phyloP scores from a whole-genome alignment of 2,888 invertebrate genomes.

The Mamestra brassicae region DNA sequence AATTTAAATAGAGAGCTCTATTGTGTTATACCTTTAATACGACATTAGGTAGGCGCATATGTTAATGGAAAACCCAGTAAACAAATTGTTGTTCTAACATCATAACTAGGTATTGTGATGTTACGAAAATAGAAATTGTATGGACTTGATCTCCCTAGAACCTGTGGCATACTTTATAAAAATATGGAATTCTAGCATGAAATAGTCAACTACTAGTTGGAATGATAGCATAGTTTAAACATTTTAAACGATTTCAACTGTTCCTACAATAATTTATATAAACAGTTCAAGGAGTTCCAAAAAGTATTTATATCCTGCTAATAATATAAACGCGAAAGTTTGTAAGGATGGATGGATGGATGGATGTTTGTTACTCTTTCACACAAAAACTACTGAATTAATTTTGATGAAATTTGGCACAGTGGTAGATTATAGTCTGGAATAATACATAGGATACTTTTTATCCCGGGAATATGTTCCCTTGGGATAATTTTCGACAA shows the following conservation, averaged over 20 bases:
- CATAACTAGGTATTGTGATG: not conserved
- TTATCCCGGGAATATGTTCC: no score
- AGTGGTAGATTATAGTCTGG: no score
- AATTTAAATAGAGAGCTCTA: constrained; percentile 4
- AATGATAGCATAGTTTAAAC: not conserved
- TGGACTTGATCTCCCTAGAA: not conserved
- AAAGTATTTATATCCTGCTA: no score
- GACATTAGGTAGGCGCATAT: not conserved
- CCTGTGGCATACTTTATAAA: not conserved
- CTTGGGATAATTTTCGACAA: no score
- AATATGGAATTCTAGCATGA: not conserved
- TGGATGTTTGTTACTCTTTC: no score
- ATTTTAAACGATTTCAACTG: not conserved
- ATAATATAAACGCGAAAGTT: no score
- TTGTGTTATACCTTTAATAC: constrained; percentile 17
- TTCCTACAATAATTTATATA: no score
- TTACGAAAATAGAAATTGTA: constrained; percentile 16
- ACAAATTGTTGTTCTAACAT: constrained; percentile 27
- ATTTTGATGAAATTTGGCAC: no score
- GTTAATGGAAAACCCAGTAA: constrained; percentile 23
- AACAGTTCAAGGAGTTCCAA: no score
- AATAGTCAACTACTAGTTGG: not conserved
- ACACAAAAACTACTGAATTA: no score
- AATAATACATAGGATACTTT: no score
- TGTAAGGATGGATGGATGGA: no score